Conservation (phyloP, 2,888 invertebrate species). For the Helobdella robusta region DNA sequence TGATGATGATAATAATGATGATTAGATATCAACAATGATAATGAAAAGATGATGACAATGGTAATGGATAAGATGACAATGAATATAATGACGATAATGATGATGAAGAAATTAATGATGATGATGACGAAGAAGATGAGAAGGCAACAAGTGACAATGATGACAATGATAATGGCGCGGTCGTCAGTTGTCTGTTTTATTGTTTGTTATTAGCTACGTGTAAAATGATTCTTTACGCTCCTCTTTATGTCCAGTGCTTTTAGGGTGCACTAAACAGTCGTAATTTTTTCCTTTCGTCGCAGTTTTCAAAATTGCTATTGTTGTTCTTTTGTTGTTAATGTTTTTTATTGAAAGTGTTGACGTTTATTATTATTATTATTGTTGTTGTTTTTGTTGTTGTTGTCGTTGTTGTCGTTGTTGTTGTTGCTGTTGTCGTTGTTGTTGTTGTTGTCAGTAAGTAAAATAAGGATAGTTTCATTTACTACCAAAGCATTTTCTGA, state of each 20-base stretch:
- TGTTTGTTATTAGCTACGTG: no score
- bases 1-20: conserved; percentile 4
- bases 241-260: no score
- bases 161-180: not conserved
- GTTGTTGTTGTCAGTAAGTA: not conserved
- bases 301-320: no score
- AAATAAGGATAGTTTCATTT: no score
- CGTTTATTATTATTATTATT: no score
- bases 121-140: not conserved
- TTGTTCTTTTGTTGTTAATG: no score
- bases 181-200: no score
- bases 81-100: not conserved
- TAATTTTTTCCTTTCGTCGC: no score
- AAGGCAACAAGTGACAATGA: not conserved
- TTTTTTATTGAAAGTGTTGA: no score
- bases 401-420: not conserved
- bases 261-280: no score
- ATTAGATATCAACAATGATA: not conserved
- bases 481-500: no score
- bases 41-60: conserved; percentile 4
- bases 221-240: no score
- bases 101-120: not conserved
- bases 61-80: not conserved
- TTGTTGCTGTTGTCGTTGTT: not conserved
- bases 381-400: not conserved